Conservation (phyloP, 2,797 vertebrate genomes). For the Bucorvus abyssinicus region DNA sequence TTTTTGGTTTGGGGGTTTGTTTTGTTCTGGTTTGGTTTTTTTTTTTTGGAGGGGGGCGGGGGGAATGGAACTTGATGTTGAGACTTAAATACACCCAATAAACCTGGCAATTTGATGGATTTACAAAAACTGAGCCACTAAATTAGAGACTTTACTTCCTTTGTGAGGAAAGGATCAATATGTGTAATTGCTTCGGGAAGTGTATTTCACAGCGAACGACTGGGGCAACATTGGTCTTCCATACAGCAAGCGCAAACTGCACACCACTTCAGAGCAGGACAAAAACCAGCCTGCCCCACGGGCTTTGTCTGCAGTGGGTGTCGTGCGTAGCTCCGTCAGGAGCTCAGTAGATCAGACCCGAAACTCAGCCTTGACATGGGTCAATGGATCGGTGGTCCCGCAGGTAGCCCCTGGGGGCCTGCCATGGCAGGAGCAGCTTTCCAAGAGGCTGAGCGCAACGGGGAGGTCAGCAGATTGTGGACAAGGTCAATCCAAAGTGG, state of each 20-base stretch:
- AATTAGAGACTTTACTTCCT: slow-evolving; percentile 30
- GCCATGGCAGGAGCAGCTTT: slow-evolving; percentile 78
- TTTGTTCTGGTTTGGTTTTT: neutral
- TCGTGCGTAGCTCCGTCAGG: slow-evolving; percentile 77
- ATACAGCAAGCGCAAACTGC: slow-evolving; percentile 44
- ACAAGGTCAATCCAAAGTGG: slow-evolving; percentile 86
- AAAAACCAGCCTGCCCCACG: slow-evolving; percentile 26
- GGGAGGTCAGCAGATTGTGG: slow-evolving; percentile 88
- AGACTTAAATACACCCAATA: slow-evolving; percentile 12
- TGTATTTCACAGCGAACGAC: slow-evolving; percentile 44
- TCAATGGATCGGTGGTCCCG: slow-evolving; percentile 86
- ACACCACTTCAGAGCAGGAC: slow-evolving; percentile 63
- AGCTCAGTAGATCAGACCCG: slow-evolving; percentile 84
- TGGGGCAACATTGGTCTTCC: slow-evolving; percentile 49
- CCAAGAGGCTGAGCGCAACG: slow-evolving; percentile 75
- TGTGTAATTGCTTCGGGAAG: slow-evolving; percentile 62
- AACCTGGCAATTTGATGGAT: neutral
- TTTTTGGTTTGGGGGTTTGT: no score
- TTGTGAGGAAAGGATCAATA: slow-evolving; percentile 47
- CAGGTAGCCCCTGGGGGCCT: slow-evolving; percentile 80
- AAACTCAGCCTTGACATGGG: slow-evolving; percentile 90
- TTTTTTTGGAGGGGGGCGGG: neutral
- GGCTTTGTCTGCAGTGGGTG: slow-evolving; percentile 79
- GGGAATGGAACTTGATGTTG: slow-evolving; percentile 18
- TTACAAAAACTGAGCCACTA: slow-evolving; percentile 12